These are phyloP conservation scores for Lochmaea crataegi DNA, from an alignment of 2,888 invertebrate genomes.

Conservation along the genomic window DNA sequence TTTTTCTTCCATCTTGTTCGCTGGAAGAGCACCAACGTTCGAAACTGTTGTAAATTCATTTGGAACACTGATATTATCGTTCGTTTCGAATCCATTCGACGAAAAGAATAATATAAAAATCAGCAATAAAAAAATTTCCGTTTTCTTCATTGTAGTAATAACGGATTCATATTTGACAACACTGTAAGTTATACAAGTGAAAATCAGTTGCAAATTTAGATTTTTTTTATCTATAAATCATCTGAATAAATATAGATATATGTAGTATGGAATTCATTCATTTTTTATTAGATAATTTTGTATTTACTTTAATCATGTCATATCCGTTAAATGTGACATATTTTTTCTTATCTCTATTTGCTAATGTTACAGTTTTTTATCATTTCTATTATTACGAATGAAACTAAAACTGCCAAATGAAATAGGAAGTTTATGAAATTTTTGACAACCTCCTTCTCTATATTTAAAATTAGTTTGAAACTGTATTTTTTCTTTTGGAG, in stretches of 20 bases:
- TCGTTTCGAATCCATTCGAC: not conserved
- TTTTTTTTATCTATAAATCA: not conserved
- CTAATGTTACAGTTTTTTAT: constrained; percentile 2
- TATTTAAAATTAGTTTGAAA: not conserved
- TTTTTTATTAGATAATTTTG: not conserved
- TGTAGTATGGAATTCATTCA: no score
- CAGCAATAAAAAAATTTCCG: constrained; percentile 10
- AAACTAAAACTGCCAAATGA: no score
- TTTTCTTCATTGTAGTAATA: constrained; percentile 15
- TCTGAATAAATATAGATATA: not conserved
- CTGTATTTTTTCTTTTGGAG: not conserved
- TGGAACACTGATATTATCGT: not conserved
- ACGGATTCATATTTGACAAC: constrained; percentile 4
- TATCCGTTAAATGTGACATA: constrained; percentile 16
- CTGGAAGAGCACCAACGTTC: not conserved
- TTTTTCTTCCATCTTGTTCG: not conserved
- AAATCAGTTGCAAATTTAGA: constrained; percentile 7
- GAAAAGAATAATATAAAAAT: not conserved
- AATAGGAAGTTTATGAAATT: no score
- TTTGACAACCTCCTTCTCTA: no score
- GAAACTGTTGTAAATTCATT: not conserved
- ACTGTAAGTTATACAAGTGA: not conserved
- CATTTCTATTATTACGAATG: not conserved
- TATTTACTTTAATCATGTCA: constrained; percentile 15
- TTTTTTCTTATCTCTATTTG: constrained; percentile 27